Base-by-base conservation (phyloP, 2,113 vertebrate genomes). In the Zeus faber region DNA sequence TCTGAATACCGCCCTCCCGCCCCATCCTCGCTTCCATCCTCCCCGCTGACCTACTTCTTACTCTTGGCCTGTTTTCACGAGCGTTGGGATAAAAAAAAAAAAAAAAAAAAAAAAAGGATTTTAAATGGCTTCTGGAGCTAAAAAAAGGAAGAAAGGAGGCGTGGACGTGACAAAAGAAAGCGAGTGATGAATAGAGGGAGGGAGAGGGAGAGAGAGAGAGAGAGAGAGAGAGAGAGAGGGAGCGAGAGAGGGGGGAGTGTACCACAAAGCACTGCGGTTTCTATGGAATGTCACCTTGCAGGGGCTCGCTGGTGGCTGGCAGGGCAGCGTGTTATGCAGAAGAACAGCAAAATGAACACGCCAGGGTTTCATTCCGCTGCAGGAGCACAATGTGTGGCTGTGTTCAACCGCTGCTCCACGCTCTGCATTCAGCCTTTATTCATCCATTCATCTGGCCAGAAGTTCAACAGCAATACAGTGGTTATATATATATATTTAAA, bases 31-130 rank as follows among this genome's bases (percentile, higher is more conserved):
- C 40, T 48, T 25, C 72, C 46, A 61, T 71, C 58, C 51, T 79
- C 79, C 71, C 70, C 70, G 20, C 58, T 90, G 85, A 88, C 84
- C 86, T 88, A 87, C 78, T 90, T 87, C 86, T 73, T 59, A n/a
- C 66, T 71, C 58, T 61, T 79, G 76, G 76, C 80, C 82, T 54
- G 49, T 79, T 88, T 86, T 76, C 65, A 48, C 54, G 55, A 74
- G 72, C 70, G 6, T 18, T 18, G 14, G 11, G 80, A 75, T 51
- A 20, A 5, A 29, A 31, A 49, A 50, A 20, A 14, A 10, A 39
- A 33, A 54, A 39, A 25, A 24, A 16, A 29, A 52, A 47, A 22
- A 46, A 22, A 13, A 49, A 56, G 43, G 16, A 43, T 18, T 5
- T 41, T 41, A 16, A 18, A 6, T 29, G 4, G 27, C 9, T 5